A percentile compares a stretch with the other conserved stretches of the same genome.
phyloP scores from a whole-genome alignment of 1,140 invertebrate genomes.

The Odontomachus brunneus region DNA sequence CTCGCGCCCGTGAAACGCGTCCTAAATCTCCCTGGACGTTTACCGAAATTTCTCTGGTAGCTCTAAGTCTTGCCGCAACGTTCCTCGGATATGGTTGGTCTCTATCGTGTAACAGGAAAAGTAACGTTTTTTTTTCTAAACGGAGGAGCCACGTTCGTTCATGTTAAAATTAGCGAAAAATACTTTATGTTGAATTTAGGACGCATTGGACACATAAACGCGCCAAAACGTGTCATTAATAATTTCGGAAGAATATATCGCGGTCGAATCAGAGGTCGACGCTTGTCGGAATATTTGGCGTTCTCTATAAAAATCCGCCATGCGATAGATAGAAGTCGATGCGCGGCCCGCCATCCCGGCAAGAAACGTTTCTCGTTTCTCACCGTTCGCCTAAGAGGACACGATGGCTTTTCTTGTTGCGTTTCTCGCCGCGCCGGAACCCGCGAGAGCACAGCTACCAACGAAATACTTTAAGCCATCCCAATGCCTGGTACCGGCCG shows the following conservation, averaged over 20 bases:
- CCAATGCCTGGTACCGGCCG: constrained; percentile 32
- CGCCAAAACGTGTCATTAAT: neutral
- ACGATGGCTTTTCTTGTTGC: constrained; percentile 3
- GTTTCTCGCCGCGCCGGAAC: too few species aligned
- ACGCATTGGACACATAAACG: too few species aligned
- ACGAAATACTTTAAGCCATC: constrained; percentile 68
- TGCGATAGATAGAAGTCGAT: constrained; percentile 1
- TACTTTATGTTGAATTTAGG: neutral
- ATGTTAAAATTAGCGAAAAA: too few species aligned
- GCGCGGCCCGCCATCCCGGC: neutral
- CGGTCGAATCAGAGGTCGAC: neutral
- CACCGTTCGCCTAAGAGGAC: neutral
- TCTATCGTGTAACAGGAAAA: too few species aligned
- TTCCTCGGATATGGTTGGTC: neutral
- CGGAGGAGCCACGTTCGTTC: too few species aligned
- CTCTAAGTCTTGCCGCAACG: constrained; percentile 10
- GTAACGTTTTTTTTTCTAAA: too few species aligned
- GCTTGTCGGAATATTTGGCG: neutral
- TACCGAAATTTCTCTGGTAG: constrained; percentile 40
- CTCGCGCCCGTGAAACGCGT: constrained; percentile 19
- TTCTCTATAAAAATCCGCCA: neutral
- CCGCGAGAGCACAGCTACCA: too few species aligned
- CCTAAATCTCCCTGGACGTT: constrained; percentile 39
- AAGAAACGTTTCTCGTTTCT: constrained; percentile 44
- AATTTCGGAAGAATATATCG: neutral